Evolutionary conservation across 2,888 invertebrate genomes (phyloP), one percentile per base, ranked within the genome.

Genomic region (Acronicta psi): DNA sequence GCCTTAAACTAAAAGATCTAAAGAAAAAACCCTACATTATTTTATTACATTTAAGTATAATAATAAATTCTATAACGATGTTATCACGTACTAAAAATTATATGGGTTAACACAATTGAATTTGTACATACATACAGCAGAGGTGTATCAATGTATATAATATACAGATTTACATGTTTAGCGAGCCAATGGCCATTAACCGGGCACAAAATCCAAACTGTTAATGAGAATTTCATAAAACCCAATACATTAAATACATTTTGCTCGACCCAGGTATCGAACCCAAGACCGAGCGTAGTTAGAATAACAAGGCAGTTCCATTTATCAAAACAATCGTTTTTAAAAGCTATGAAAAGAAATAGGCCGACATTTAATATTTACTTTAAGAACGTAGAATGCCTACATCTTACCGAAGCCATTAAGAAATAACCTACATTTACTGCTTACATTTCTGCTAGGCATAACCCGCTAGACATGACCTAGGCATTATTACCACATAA

Each of bases 21-120:
- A 31, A n/a, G 38, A 18, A 43, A 44, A 42, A 40, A n/a, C n/a
- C 51, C 55, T 38, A 54, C n/a, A 47, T 51, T 44, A 1, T 23
- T 38, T 55, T 50, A 53, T 34, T 51, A 40, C 14, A 0, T 18
- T n/a, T 5, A 41, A 44, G 44, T 47, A 25, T 55, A 43, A 37
- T 40, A 51, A 60, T 59, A 65, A 41, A 25, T 2, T 0, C 47
- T 42, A 18, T 14, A 20, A 42, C 17, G 14, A 16, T 62, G 51
- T 69, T 45, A 43, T 38, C 58, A 67, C 49, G 18, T 40, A 37
- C 20, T 63, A 52, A 49, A 66, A 61, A 36, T 8, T 31, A 18
- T 16, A 20, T 2, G 18, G 11, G 0, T 10, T 29, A 2, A 11
- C 0, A 29, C 29, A 29, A 11, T 29, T 29, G 29, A 2, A 29